Evolutionary conservation across 2,113 vertebrate species (phyloP).

Genomic region (Motacilla tschutschensis): DNA sequence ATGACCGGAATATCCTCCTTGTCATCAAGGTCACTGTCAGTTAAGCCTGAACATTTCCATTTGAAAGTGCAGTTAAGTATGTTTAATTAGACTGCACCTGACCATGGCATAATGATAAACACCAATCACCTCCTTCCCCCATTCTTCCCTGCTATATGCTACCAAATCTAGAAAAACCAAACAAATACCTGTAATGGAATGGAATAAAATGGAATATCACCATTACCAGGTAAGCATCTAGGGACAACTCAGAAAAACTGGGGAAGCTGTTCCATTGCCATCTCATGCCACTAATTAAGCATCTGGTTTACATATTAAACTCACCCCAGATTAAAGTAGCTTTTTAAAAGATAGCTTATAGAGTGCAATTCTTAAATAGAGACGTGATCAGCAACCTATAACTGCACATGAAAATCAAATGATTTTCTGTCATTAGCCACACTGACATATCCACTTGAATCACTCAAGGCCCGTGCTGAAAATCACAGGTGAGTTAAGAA

Average conservation of each 20-base stretch:
- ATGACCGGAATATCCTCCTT: background rate
- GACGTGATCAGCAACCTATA: background rate
- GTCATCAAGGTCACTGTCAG: background rate
- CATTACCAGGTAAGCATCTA: background rate
- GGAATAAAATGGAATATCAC: background rate
- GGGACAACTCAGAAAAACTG: background rate
- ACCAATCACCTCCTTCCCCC: background rate
- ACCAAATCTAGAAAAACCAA: background rate
- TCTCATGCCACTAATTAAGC: background rate
- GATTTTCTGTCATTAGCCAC: background rate
- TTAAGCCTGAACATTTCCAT: background rate
- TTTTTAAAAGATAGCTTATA: background rate
- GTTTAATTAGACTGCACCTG: background rate
- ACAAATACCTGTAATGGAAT: background rate
- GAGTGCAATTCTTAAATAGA: background rate
- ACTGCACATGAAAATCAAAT: background rate
- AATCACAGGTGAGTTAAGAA: background rate
- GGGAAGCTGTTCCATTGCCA: background rate
- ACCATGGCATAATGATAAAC: background rate
- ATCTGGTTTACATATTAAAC: background rate
- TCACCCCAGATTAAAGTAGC: background rate
- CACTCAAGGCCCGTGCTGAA: background rate
- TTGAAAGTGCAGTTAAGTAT: background rate
- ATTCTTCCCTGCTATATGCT: background rate
- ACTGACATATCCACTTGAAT: background rate